Conservation (phyloP, 2,113 vertebrate genomes). For the Pholis gunnellus region DNA sequence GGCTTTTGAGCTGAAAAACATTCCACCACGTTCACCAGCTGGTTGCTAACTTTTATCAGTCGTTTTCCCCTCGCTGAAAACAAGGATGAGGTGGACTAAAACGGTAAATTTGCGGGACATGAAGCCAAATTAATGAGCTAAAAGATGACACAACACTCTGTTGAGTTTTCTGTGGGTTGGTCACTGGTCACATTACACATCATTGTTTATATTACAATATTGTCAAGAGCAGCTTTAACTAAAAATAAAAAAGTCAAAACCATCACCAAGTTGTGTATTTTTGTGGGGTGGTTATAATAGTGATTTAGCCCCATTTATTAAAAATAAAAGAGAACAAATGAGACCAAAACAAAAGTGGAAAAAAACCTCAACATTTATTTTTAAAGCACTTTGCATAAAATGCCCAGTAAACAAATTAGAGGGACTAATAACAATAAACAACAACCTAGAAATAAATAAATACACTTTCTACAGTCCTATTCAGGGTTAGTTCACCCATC, state of each 20-base stretch:
- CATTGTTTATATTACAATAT: not conserved
- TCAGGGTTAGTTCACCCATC: slow-evolving; percentile 63
- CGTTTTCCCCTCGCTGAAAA: not conserved
- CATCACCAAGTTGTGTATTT: not conserved
- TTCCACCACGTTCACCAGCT: not conserved
- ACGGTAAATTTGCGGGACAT: no score
- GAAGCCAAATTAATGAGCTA: not conserved
- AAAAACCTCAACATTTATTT: slow-evolving; percentile 75
- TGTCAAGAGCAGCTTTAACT: not conserved
- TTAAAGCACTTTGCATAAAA: slow-evolving; percentile 74
- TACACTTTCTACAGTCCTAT: slow-evolving; percentile 69
- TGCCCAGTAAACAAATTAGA: slow-evolving; percentile 75
- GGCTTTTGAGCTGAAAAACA: not conserved
- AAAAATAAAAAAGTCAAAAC: not conserved
- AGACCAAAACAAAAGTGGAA: slow-evolving; percentile 37
- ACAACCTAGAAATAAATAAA: slow-evolving; percentile 82
- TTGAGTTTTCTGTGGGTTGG: not conserved
- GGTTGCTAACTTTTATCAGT: not conserved
- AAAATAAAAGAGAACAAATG: not conserved
- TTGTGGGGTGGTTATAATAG: not conserved
- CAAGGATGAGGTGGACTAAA: not conserved
- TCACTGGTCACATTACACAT: not conserved
- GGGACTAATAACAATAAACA: slow-evolving; percentile 63
- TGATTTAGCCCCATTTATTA: not conserved
- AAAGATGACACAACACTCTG: not conserved